phyloP scores from a whole-genome alignment of 2,888 invertebrate genomes.

The Apotomis turbidana region DNA sequence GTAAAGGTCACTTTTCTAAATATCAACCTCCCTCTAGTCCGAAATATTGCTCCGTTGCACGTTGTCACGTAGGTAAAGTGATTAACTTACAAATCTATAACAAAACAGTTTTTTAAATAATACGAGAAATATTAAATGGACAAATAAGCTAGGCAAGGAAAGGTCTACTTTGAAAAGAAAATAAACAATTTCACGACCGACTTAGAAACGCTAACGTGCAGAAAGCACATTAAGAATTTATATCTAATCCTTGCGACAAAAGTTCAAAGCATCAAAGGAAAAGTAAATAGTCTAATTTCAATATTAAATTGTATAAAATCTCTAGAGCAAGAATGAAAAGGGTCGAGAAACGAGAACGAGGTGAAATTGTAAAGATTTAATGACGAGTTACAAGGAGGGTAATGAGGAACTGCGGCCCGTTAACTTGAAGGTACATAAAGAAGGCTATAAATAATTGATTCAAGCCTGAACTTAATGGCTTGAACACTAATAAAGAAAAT shows the following conservation, averaged over 20 bases:
- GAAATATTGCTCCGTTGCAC: no score
- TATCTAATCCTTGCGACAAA: conserved; percentile 4
- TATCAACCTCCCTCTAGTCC: no score
- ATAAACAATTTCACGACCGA: background rate
- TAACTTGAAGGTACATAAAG: conserved; percentile 16
- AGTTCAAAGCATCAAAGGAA: background rate
- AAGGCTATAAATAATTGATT: conserved; percentile 31
- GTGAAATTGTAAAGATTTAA: conserved; percentile 28
- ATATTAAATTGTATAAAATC: conserved; percentile 3
- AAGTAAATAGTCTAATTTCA: conserved; percentile 19
- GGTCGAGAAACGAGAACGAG: conserved; percentile 5
- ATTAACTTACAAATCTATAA: background rate
- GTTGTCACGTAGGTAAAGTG: no score
- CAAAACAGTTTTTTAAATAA: no score
- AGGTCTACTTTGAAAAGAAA: background rate
- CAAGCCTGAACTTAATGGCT: conserved; percentile 26
- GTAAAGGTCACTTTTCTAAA: no score
- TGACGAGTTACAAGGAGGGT: conserved; percentile 14
- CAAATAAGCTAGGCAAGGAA: no score
- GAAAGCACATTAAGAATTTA: conserved; percentile 9
- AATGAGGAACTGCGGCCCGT: conserved; percentile 18
- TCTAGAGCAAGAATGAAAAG: conserved; percentile 8
- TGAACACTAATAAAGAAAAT: conserved; percentile 32
- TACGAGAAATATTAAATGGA: no score
- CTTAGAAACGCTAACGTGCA: background rate